Evolutionary conservation across 1,140 invertebrate species (phyloP).

Genomic region (Plutomurus gul): DNA sequence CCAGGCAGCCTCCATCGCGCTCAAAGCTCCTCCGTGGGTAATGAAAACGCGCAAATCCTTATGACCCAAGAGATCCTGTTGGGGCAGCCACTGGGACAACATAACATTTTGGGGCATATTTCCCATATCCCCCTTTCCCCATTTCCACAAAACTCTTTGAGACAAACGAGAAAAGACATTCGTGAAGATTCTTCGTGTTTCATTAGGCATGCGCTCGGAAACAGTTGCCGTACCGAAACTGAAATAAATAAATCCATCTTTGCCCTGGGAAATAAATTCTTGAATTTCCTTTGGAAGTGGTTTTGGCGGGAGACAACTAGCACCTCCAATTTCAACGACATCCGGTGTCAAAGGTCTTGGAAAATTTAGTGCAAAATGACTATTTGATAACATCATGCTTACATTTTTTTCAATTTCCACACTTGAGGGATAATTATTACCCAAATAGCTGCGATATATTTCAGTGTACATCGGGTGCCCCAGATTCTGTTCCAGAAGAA

Average conservation of each 20-base stretch:
- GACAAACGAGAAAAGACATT: conserved; percentile 55
- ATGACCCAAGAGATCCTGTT: conserved; percentile 67
- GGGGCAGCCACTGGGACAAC: conserved; percentile 75
- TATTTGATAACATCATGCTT: conserved; percentile 63
- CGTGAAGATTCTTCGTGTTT: conserved; percentile 54
- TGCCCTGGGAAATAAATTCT: neutral
- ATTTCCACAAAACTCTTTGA: conserved; percentile 58
- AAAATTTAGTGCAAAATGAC: conserved; percentile 61
- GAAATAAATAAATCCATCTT: conserved; percentile 32
- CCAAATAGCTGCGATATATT: conserved; percentile 57
- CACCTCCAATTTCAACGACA: conserved; percentile 64
- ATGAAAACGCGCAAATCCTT: conserved; percentile 34
- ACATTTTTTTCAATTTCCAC: conserved; percentile 59
- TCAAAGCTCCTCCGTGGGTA: conserved; percentile 43
- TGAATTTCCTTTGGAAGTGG: neutral
- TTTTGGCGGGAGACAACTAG: neutral
- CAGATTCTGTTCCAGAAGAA: neutral
- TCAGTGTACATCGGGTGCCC: conserved; percentile 46
- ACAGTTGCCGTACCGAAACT: conserved; percentile 57
- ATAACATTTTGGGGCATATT: conserved; percentile 69
- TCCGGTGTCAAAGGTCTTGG: conserved; percentile 60
- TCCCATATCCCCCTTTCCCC: conserved; percentile 54
- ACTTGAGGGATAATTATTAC: neutral
- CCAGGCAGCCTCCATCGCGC: conserved; percentile 60
- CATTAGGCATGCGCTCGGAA: conserved; percentile 56